Evolutionary conservation across 2,113 vertebrate species (phyloP), one percentile per base, ranked within the genome.

Genomic region (Chrysochloris asiatica): DNA sequence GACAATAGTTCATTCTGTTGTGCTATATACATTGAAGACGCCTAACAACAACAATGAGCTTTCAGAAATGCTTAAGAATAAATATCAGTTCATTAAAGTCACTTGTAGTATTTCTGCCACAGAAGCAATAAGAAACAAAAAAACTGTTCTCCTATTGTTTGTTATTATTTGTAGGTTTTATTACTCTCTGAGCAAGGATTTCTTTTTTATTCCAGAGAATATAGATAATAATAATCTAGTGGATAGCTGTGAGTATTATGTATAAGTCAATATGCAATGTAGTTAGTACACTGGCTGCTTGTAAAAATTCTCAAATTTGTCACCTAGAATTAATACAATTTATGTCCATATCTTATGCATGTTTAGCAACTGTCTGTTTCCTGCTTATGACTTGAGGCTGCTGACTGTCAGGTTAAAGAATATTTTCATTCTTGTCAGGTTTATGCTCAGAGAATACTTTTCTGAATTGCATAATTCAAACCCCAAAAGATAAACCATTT

Each of bases 401-500:
- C 43, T 65, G 36, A 24, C 17, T 77, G 5, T 87, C 26, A 85
- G 19, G 69, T 56, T 56, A 80, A 69, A 92, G 17, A 12, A 47
- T 65, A 45, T 59, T 89, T 84, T 71, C n/a, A 93, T 79, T 91
- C 8, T 21, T 56, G 1, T 75, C 61, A 87, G 24, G 16, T 63
- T 89, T 82, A 33, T 61, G 48, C 14, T 52, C n/a, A 78, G 6
- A 56, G 3, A 75, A 88, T 30, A 41, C 21, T 71, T 85, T 47
- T 65, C 12, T 71, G 45, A 73, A 78, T 79, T 65, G 26, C 12
- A 71, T 76, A 71, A 92, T 78, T 91, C 48, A 93, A 79, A 89
- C 26, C n/a, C 21, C 21, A 92, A 92, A n/a, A 83, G 48, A 28
- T 50, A 84, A 93, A 54, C 81, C 30, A 78, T 85, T 95, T 93